Conservation (phyloP, 2,113 vertebrate genomes). For the Scortum barcoo region DNA sequence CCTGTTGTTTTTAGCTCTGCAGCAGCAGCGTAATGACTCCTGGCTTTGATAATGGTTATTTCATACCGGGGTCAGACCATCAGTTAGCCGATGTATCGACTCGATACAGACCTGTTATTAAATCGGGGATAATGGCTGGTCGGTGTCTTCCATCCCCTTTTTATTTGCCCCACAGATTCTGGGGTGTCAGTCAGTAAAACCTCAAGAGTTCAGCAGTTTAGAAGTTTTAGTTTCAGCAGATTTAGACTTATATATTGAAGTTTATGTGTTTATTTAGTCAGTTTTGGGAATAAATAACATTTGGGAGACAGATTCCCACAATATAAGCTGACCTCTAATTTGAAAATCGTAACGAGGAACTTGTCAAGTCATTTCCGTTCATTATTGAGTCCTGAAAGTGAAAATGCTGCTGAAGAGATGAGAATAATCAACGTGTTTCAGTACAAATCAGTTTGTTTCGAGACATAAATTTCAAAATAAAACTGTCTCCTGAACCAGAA, state of each 20-base stretch:
- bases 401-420: too few species aligned
- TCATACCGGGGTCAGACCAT: background rate
- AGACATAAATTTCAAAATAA: background rate
- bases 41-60: background rate
- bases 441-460: background rate
- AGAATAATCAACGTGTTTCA: background rate
- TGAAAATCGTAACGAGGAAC: too few species aligned
- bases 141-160: background rate
- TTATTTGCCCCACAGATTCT: background rate
- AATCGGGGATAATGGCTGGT: slow-evolving; percentile 13
- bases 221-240: background rate
- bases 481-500: background rate
- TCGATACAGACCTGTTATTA: slow-evolving; percentile 3
- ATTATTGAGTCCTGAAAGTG: too few species aligned
- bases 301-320: too few species aligned
- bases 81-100: slow-evolving; percentile 3
- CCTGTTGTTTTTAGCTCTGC: slow-evolving; percentile 33
- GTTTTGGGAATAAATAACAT: too few species aligned
- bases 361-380: too few species aligned
- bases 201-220: background rate
- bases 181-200: background rate
- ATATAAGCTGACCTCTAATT: too few species aligned
- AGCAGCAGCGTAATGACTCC: slow-evolving; percentile 9
- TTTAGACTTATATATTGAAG: too few species aligned
- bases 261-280: too few species aligned